A percentile compares a stretch with the other conserved stretches of the same genome.
These are phyloP conservation scores for Dendroctonus valens DNA, from an alignment of 1,140 invertebrate genomes.

Conservation along the genomic window DNA sequence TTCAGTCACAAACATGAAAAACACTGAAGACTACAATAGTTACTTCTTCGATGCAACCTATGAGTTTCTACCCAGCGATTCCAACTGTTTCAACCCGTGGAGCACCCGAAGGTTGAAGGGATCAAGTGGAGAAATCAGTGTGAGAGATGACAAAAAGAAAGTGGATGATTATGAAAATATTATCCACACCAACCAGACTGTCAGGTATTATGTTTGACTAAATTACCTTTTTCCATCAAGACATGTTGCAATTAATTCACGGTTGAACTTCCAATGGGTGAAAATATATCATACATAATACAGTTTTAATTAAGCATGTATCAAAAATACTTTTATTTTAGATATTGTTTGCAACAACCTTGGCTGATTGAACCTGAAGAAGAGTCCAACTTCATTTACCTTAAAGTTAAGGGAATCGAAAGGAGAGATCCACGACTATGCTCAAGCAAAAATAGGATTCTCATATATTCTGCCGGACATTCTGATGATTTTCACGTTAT, in stretches of 20 bases:
- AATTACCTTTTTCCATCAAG: too few species aligned
- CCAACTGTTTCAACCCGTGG: slow-evolving; percentile 60
- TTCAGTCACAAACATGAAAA: slow-evolving; percentile 71
- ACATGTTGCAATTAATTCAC: slow-evolving; percentile 41
- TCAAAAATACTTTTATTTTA: too few species aligned
- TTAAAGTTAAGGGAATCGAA: slow-evolving; percentile 66
- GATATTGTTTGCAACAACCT: slow-evolving; percentile 67
- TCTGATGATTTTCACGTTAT: slow-evolving; percentile 61
- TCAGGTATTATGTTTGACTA: slow-evolving; percentile 1
- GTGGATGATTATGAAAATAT: slow-evolving; percentile 6
- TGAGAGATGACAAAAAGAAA: slow-evolving; percentile 44
- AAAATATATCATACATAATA: slow-evolving; percentile 35
- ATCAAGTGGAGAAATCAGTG: slow-evolving; percentile 68
- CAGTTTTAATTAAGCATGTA: too few species aligned
- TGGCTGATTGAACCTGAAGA: slow-evolving; percentile 77
- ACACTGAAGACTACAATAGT: slow-evolving; percentile 76
- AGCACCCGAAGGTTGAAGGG: slow-evolving; percentile 64
- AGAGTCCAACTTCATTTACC: slow-evolving; percentile 67
- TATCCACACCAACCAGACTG: neutral
- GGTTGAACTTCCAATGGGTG: neutral
- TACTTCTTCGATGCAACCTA: slow-evolving; percentile 79
- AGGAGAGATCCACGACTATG: slow-evolving; percentile 61
- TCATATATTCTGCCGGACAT: slow-evolving; percentile 68
- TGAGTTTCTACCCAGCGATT: slow-evolving; percentile 64
- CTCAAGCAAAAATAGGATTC: slow-evolving; percentile 67